Conservation (phyloP, 1,140 invertebrate species). For the Gryllus bimaculatus region DNA sequence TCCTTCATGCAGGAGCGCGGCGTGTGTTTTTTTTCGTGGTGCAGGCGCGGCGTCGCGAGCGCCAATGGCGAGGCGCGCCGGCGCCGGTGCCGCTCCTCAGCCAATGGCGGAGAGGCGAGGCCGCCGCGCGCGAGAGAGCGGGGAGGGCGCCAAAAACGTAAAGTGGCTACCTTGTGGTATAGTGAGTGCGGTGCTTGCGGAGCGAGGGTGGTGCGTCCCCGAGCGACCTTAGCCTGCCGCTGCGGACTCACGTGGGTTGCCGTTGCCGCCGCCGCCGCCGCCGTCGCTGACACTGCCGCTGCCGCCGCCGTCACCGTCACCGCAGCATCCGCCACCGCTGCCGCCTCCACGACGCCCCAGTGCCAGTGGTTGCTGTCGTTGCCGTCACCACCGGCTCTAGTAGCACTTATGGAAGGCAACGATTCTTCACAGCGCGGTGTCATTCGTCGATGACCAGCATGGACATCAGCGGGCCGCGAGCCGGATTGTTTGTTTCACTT, state of each 20-base stretch:
- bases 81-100: background rate
- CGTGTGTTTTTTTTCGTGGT: background rate
- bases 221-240: background rate
- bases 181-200: background rate
- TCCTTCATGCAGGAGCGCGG: background rate
- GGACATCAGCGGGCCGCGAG: too few relatives aligned
- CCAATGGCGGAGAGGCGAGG: background rate
- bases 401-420: too few relatives aligned
- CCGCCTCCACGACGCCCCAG: too few relatives aligned
- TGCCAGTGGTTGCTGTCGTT: too few relatives aligned
- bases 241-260: background rate
- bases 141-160: background rate
- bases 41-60: background rate
- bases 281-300: too few relatives aligned
- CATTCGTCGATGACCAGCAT: too few relatives aligned
- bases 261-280: background rate
- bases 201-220: background rate
- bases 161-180: background rate
- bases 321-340: too few relatives aligned
- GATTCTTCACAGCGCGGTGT: background rate
- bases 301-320: background rate
- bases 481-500: too few relatives aligned
- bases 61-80: background rate
- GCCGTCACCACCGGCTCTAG: too few relatives aligned
- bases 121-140: background rate